Evolutionary conservation across 2,113 vertebrate genomes (phyloP).

Genomic region (Paratilapia polleni): DNA sequence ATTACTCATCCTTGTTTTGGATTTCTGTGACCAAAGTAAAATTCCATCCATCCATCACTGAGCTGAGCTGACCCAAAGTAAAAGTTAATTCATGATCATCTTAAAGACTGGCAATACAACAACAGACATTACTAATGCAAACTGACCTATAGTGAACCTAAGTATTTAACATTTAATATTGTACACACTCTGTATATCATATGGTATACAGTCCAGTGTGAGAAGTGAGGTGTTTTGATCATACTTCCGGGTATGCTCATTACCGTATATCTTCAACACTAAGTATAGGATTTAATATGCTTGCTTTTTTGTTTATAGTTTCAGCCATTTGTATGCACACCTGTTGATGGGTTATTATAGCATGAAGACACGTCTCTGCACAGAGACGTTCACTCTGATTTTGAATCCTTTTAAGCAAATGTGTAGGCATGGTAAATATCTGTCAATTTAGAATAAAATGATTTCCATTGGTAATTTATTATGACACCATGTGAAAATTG

Average conservation of each 20-base stretch:
- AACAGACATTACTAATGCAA: not conserved
- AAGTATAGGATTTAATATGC: not conserved
- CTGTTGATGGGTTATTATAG: not conserved
- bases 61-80: not conserved
- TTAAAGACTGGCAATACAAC: not conserved
- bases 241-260: not conserved
- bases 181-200: not conserved
- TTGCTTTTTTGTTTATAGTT: not conserved
- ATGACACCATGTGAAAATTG: slow-evolving; percentile 14
- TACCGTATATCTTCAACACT: not conserved
- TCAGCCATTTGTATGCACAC: not conserved
- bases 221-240: not conserved
- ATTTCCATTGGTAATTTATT: slow-evolving; percentile 19
- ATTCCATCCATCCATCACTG: not conserved
- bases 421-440: slow-evolving; percentile 12
- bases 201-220: not conserved
- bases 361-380: not conserved
- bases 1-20: not conserved
- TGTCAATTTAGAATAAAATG: not conserved
- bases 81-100: not conserved
- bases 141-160: no score
- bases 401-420: slow-evolving; percentile 29
- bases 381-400: not conserved
- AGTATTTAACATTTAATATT: not conserved
- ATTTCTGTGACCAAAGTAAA: not conserved